phyloP scores from a whole-genome alignment of 2,888 invertebrate species.

The Bhutanitis thaidina region DNA sequence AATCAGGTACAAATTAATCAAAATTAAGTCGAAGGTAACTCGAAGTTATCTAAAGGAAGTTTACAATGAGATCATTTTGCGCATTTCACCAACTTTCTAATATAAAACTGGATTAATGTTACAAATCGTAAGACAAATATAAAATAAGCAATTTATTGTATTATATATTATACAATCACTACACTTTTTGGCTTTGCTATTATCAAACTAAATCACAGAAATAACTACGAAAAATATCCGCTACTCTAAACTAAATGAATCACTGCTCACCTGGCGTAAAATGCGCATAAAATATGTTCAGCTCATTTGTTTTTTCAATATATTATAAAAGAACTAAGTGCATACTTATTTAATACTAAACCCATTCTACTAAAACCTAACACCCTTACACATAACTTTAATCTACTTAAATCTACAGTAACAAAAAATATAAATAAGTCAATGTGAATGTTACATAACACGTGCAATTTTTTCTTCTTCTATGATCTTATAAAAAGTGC shows the following conservation, averaged over 20 bases:
- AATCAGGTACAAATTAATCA: constrained; percentile 77
- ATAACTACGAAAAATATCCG: constrained; percentile 35
- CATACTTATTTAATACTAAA: constrained; percentile 10
- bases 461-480: constrained; percentile 64
- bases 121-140: background rate
- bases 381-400: constrained; percentile 48
- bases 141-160: constrained; percentile 4
- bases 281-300: constrained; percentile 1
- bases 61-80: constrained; percentile 66
- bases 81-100: constrained; percentile 29
- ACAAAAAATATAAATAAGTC: constrained; percentile 75
- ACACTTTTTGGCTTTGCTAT: constrained; percentile 67
- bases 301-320: background rate
- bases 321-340: constrained; percentile 8
- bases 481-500: constrained; percentile 58
- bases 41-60: constrained; percentile 63
- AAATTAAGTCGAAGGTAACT: constrained; percentile 76
- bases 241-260: constrained; percentile 2
- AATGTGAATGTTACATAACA: constrained; percentile 74
- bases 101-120: constrained; percentile 8
- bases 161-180: constrained; percentile 35
- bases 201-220: constrained; percentile 73
- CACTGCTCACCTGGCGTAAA: background rate
- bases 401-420: constrained; percentile 66
- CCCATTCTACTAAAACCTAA: constrained; percentile 33